phyloP scores from a whole-genome alignment of 2,888 invertebrate genomes.

The Busseola fusca region DNA sequence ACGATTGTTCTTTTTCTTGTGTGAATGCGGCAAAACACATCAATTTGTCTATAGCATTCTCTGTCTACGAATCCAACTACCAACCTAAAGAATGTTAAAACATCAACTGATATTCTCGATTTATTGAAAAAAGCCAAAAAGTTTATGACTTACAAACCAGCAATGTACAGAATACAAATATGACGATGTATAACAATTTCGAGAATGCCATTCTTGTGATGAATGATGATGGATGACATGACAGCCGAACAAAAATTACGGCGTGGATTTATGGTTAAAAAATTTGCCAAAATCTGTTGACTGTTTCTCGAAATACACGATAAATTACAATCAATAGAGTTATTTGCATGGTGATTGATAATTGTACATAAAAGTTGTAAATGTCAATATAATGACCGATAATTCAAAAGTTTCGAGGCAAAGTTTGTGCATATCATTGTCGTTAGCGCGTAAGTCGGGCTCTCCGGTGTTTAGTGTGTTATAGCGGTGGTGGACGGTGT shows the following conservation, averaged over 20 bases:
- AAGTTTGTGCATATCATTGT: conserved; percentile 88
- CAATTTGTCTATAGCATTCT: too few species aligned
- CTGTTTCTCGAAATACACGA: conserved; percentile 67
- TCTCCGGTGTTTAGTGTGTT: conserved; percentile 80
- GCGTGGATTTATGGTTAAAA: conserved; percentile 86
- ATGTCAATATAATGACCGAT: conserved; percentile 83
- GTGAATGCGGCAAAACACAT: too few species aligned
- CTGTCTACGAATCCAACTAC: background rate
- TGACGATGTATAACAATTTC: conserved; percentile 48
- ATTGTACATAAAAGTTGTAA: conserved; percentile 69
- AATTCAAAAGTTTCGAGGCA: conserved; percentile 84
- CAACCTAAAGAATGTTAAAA: background rate
- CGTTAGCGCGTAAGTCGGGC: conserved; percentile 80
- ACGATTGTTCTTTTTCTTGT: too few species aligned
- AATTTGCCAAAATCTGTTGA: conserved; percentile 76
- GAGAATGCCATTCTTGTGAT: conserved; percentile 62
- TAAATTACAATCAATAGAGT: conserved; percentile 61
- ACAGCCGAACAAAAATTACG: conserved; percentile 84
- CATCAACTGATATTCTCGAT: conserved; percentile 46
- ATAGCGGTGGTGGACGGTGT: conserved; percentile 78
- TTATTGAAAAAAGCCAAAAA: background rate
- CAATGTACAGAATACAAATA: conserved; percentile 40
- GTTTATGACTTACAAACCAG: conserved; percentile 19
- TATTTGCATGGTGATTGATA: conserved; percentile 64
- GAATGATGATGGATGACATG: conserved; percentile 75